Evolutionary conservation across 2,888 invertebrate genomes (phyloP).

Genomic region (Aspidiotus rigidus): DNA sequence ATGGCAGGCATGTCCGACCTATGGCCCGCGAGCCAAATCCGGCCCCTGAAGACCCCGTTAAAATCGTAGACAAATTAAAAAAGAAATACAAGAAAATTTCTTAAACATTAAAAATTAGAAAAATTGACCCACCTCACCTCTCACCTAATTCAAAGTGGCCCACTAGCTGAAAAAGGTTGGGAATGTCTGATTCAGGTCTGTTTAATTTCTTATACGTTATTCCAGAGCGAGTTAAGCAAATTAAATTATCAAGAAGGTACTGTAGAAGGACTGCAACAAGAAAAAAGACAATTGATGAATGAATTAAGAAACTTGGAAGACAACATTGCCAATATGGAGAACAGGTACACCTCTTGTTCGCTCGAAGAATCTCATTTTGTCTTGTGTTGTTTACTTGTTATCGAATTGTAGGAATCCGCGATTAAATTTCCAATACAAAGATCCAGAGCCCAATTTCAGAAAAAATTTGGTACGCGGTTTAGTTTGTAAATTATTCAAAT

Average conservation of each 20-base stretch:
- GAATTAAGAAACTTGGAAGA: constrained; percentile 51
- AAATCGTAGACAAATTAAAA: too few relatives aligned
- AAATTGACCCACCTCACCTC: too few relatives aligned
- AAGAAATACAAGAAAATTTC: too few relatives aligned
- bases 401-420: constrained; percentile 9
- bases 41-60: too few relatives aligned
- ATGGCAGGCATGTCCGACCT: too few relatives aligned
- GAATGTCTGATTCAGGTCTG: constrained; percentile 2
- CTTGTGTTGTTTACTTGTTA: background rate
- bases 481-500: constrained; percentile 66
- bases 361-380: background rate
- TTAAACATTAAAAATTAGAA: too few relatives aligned
- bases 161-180: too few relatives aligned
- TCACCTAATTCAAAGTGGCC: too few relatives aligned
- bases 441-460: constrained; percentile 68
- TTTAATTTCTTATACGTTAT: constrained; percentile 35
- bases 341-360: constrained; percentile 34
- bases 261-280: constrained; percentile 37
- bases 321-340: constrained; percentile 52
- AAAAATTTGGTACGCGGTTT: constrained; percentile 60
- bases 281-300: constrained; percentile 44
- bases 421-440: constrained; percentile 60
- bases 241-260: constrained; percentile 43
- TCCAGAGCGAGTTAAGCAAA: constrained; percentile 48
- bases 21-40: too few relatives aligned